A percentile compares a stretch with the other conserved stretches of the same genome.
phyloP scores from a whole-genome alignment of 2,797 vertebrate genomes.

The Channa striata region DNA sequence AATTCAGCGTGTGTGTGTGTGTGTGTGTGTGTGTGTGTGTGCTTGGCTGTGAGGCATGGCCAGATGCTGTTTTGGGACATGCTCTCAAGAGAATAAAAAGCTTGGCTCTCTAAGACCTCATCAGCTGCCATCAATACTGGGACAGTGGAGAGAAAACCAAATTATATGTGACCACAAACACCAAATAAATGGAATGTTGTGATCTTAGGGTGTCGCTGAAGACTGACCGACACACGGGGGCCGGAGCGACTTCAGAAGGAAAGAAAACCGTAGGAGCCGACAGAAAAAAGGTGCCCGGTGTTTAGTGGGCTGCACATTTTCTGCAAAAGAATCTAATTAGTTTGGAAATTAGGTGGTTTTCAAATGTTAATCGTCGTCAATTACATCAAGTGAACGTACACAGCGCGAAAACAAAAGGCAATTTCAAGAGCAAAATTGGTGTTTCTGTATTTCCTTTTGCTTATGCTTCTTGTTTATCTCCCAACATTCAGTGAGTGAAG shows the following conservation, averaged over 20 bases:
- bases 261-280: constrained; percentile 7
- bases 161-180: constrained; percentile 72
- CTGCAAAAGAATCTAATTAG: constrained; percentile 28
- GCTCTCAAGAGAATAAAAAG: constrained; percentile 76
- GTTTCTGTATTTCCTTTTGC: constrained; percentile 24
- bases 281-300: not conserved
- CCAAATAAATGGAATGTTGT: constrained; percentile 65
- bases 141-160: constrained; percentile 66
- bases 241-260: constrained; percentile 14
- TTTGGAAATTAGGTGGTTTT: constrained; percentile 10
- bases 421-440: constrained; percentile 10
- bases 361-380: constrained; percentile 36
- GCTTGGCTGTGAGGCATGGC: constrained; percentile 68
- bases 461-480: constrained; percentile 39
- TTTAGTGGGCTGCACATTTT: constrained; percentile 3
- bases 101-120: constrained; percentile 73
- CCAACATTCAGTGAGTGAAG: constrained; percentile 38
- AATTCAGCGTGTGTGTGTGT: constrained; percentile 29
- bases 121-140: constrained; percentile 74
- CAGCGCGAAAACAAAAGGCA: not conserved
- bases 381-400: not conserved
- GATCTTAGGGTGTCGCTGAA: constrained; percentile 57
- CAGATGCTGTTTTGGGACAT: constrained; percentile 80
- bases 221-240: constrained; percentile 57
- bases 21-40: constrained; percentile 50